Evolutionary conservation across 2,888 invertebrate species (phyloP).

Genomic region (Oligia strigilis): DNA sequence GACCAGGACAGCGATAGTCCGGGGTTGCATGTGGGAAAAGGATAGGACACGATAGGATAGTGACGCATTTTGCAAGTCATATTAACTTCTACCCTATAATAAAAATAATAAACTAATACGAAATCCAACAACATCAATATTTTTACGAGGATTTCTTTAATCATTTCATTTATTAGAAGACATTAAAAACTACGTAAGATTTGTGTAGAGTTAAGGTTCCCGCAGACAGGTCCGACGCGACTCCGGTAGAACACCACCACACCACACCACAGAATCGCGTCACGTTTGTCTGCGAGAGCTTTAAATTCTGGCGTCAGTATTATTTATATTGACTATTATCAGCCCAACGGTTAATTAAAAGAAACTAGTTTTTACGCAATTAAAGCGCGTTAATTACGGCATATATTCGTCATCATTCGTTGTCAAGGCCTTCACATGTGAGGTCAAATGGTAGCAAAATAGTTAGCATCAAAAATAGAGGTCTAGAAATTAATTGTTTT

Average conservation of each 20-base stretch:
- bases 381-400: slow-evolving; percentile 33
- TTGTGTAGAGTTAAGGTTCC: background rate
- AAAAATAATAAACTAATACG: too few relatives aligned
- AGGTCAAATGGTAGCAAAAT: slow-evolving; percentile 34
- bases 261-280: background rate
- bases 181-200: background rate
- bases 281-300: background rate
- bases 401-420: slow-evolving; percentile 37
- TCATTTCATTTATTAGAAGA: background rate
- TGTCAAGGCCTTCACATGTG: slow-evolving; percentile 39
- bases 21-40: too few relatives aligned
- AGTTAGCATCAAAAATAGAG: slow-evolving; percentile 26
- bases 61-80: too few relatives aligned
- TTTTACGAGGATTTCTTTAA: slow-evolving; percentile 21
- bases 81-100: too few relatives aligned
- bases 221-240: background rate
- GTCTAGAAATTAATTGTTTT: slow-evolving; percentile 35
- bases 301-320: slow-evolving; percentile 30
- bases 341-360: slow-evolving; percentile 30
- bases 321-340: slow-evolving; percentile 26
- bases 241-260: background rate
- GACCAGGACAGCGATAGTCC: too few relatives aligned
- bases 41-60: too few relatives aligned
- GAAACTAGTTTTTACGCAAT: slow-evolving; percentile 36
- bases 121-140: too few relatives aligned